Conservation (phyloP, 2,888 invertebrate species). For the Teleogryllus oceanicus region DNA sequence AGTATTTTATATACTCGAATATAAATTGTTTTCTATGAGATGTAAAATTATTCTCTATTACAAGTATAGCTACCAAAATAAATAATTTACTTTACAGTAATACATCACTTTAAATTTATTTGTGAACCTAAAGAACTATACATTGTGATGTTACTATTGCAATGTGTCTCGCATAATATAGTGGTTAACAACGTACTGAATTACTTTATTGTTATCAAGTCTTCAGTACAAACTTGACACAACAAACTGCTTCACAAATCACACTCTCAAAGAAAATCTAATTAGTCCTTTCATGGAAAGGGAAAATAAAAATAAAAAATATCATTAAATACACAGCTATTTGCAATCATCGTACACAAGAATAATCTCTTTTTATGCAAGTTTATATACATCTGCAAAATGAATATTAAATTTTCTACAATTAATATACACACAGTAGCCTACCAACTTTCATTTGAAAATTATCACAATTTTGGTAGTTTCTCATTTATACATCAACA, state of each 20-base stretch:
- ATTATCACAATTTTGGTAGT: slow-evolving; percentile 3
- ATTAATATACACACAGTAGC: slow-evolving; percentile 4
- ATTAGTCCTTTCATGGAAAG: neutral
- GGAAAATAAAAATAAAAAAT: neutral
- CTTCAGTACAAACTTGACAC: too few species aligned
- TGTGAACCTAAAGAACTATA: neutral
- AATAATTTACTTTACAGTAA: neutral
- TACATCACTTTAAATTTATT: neutral
- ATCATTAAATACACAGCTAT: neutral
- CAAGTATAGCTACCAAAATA: neutral
- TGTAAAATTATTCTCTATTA: neutral
- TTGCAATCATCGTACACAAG: neutral
- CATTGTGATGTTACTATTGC: neutral
- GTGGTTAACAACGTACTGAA: too few species aligned
- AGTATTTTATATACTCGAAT: neutral
- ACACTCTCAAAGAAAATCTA: neutral
- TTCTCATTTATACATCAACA: neutral
- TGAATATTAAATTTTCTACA: neutral
- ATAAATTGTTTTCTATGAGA: neutral
- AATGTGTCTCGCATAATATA: neutral
- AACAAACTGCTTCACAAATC: neutral
- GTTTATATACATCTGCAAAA: neutral
- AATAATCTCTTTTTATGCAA: neutral
- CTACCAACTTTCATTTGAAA: neutral
- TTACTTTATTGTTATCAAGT: too few species aligned